Conservation (phyloP, 2,797 vertebrate species). For the Betta splendens region DNA sequence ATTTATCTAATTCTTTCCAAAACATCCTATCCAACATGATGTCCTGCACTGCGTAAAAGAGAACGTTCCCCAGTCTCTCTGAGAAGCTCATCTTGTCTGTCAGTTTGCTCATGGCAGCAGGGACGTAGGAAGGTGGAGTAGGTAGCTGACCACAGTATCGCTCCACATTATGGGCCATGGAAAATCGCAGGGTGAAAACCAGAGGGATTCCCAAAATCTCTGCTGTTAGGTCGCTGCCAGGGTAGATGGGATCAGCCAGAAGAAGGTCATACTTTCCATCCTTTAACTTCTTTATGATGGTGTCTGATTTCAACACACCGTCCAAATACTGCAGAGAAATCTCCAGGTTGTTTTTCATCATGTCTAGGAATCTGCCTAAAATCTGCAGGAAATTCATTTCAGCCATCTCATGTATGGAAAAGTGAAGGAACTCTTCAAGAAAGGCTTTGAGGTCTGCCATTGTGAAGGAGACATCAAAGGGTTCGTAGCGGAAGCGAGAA, state of each 20-base stretch:
- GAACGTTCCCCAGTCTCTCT: constrained; percentile 82
- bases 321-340: constrained; percentile 71
- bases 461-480: constrained; percentile 54
- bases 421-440: constrained; percentile 44
- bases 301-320: constrained; percentile 71
- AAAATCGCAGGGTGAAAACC: constrained; percentile 82
- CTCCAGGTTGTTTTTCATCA: constrained; percentile 39
- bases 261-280: constrained; percentile 79
- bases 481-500: constrained; percentile 65
- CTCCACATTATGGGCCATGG: constrained; percentile 79
- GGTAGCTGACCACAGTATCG: constrained; percentile 86
- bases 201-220: constrained; percentile 81
- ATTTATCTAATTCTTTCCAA: constrained; percentile 66
- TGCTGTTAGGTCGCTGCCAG: constrained; percentile 84
- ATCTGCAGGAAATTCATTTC: constrained; percentile 76
- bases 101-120: constrained; percentile 82
- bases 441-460: not conserved
- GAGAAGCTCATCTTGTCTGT: constrained; percentile 84
- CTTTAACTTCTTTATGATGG: constrained; percentile 79
- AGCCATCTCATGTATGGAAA: constrained; percentile 76
- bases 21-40: accelerated
- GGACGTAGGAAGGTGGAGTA: constrained; percentile 81
- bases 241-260: constrained; percentile 80
- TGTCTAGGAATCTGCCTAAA: constrained; percentile 64
- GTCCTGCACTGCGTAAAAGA: constrained; percentile 78